Evolutionary conservation across 2,113 vertebrate genomes (phyloP).

Genomic region (Mobula hypostoma): DNA sequence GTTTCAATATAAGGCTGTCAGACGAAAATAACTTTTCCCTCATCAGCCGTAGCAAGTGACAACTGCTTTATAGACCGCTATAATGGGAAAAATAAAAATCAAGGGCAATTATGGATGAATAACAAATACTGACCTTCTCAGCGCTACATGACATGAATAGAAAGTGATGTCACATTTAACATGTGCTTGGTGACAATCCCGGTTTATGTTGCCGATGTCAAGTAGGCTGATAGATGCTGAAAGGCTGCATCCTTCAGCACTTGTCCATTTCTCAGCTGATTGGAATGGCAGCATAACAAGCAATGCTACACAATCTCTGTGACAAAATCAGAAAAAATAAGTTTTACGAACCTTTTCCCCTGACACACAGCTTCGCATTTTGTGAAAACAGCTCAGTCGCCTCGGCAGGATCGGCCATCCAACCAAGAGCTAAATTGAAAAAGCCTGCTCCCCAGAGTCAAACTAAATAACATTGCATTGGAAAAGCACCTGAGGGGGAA

Average conservation of each 20-base stretch:
- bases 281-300: background rate
- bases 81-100: no score
- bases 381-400: background rate
- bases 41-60: background rate
- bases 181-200: background rate
- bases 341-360: background rate
- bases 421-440: background rate
- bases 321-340: background rate
- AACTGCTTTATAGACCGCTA: background rate
- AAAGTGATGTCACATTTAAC: background rate
- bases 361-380: background rate
- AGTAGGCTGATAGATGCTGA: background rate
- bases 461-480: background rate
- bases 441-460: background rate
- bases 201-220: background rate
- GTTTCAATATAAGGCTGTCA: background rate
- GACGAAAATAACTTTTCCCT: background rate
- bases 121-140: no score
- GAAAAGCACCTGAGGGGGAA: background rate
- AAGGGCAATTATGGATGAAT: no score
- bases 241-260: background rate
- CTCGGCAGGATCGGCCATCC: background rate
- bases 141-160: no score
- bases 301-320: background rate
- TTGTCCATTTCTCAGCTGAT: background rate